Evolutionary conservation across 2,113 vertebrate genomes (phyloP), one percentile per base, ranked within the genome.

Genomic region (Pteronura brasiliensis): DNA sequence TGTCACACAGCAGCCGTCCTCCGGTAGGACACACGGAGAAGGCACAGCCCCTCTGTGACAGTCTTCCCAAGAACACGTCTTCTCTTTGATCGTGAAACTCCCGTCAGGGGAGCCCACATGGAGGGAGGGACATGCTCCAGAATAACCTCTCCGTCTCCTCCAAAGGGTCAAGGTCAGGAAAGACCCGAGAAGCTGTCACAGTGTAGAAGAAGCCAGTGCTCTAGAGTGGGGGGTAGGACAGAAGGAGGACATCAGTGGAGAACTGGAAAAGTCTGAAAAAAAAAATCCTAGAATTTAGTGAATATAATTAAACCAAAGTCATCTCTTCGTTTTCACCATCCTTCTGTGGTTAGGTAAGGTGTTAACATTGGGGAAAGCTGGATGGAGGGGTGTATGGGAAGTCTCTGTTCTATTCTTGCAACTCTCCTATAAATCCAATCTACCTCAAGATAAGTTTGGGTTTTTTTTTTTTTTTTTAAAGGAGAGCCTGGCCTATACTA

Each of bases 341-440:
- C 0, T 69, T 47, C 36, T 55, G 1, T 31, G 31, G n/a, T 74
- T 47, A 15, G 34, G 39, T 44, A 31, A 88, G 17, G 36, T 31
- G 44, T 71, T 44, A 42, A 27, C 1, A 0, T 14, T 52, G 59
- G 39, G 39, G 25, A 47, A 65, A 61, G 11, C 23, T 18, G 5
- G 1, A 10, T 12, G 1, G 59, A n/a, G 34, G 14, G 27, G 11
- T 31, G 18, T 23, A n/a, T 11, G 47, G 39, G 23, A 67, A 63
- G 23, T 52, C 18, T 59, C 20, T 59, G 1, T 10, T 2, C n/a
- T 79, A 3, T 88, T 84, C 87, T 87, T 63, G 10, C 20, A 89
- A 15, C 21, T 82, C 42, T 81, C n/a, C 23, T 92, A 9, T 57
- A 95, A 87, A 39, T 94, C 85, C 52, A 79, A 72, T 15, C 74